A percentile compares a stretch with the other conserved stretches of the same genome.
phyloP scores from a whole-genome alignment of 92 coral and sea anemone species.

The Bergia puertoricense region DNA sequence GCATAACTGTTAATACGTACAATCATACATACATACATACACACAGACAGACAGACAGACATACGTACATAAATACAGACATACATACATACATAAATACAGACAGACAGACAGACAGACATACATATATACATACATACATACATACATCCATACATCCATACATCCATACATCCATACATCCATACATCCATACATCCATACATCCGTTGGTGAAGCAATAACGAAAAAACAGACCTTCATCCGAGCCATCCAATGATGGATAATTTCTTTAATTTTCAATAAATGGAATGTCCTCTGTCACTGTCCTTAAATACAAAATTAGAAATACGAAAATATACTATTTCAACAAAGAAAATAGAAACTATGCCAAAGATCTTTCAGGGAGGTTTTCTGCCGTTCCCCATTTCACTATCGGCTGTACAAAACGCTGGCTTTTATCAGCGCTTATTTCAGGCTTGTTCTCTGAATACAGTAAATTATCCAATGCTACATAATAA shows the following conservation, averaged over 20 bases:
- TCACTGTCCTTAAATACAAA: conserved; percentile 33
- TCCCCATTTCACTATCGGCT: not conserved
- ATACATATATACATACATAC: no score
- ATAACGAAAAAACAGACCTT: not conserved
- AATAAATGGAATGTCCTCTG: conserved; percentile 15
- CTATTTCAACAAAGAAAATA: conserved; percentile 3
- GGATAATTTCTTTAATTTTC: conserved; percentile 15
- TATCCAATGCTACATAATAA: not conserved
- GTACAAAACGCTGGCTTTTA: not conserved
- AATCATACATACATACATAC: no score
- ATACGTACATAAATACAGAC: no score
- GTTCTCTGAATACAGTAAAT: not conserved
- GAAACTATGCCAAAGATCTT: not conserved
- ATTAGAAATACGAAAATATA: conserved; percentile 11
- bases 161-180: not conserved
- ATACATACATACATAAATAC: no score
- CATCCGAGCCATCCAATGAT: not conserved
- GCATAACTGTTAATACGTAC: no score
- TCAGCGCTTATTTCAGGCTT: not conserved
- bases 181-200: no score
- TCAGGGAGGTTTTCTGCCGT: not conserved
- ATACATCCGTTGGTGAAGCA: not conserved
- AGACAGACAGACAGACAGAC: no score
- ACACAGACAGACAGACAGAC: no score
- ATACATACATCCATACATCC: no score